These are phyloP conservation scores for Aphidius colemani DNA, from an alignment of 2,888 invertebrate genomes.

Conservation along the genomic window DNA sequence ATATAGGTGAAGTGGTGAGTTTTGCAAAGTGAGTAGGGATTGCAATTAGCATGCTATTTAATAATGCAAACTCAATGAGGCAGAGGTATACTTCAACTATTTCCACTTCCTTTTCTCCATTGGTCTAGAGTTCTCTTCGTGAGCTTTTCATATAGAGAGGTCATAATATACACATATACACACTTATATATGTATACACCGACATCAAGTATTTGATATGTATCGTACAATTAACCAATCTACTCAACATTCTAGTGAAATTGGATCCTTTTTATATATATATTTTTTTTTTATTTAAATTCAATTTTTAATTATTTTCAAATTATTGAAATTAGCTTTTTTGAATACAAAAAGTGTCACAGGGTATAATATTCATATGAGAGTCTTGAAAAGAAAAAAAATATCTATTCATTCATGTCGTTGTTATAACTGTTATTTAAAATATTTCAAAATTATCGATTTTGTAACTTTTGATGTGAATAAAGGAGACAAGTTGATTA, in stretches of 20 bases:
- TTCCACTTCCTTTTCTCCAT: constrained; percentile 16
- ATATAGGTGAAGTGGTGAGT: constrained; percentile 32
- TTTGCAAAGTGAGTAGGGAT: constrained; percentile 37
- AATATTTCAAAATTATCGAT: too few species aligned
- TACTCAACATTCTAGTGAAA: constrained; percentile 15
- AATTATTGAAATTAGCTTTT: too few species aligned
- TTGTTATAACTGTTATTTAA: too few species aligned
- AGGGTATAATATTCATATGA: too few species aligned
- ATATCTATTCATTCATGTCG: too few species aligned
- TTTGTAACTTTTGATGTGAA: too few species aligned
- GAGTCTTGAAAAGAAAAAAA: too few species aligned
- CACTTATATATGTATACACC: background rate
- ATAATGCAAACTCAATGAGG: constrained; percentile 50
- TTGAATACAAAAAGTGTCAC: too few species aligned
- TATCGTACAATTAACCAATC: constrained; percentile 39
- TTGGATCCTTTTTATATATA: constrained; percentile 4
- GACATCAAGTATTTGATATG: constrained; percentile 41
- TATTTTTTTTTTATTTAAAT: background rate
- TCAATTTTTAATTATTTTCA: too few species aligned
- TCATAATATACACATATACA: background rate
- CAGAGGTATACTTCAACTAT: constrained; percentile 37
- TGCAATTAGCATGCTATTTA: constrained; percentile 51
- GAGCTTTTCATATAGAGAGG: too few species aligned
- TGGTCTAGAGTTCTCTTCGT: too few species aligned
- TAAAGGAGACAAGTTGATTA: too few species aligned